phyloP scores from a whole-genome alignment of 2,797 vertebrate genomes.

The Pteropus rufus region DNA sequence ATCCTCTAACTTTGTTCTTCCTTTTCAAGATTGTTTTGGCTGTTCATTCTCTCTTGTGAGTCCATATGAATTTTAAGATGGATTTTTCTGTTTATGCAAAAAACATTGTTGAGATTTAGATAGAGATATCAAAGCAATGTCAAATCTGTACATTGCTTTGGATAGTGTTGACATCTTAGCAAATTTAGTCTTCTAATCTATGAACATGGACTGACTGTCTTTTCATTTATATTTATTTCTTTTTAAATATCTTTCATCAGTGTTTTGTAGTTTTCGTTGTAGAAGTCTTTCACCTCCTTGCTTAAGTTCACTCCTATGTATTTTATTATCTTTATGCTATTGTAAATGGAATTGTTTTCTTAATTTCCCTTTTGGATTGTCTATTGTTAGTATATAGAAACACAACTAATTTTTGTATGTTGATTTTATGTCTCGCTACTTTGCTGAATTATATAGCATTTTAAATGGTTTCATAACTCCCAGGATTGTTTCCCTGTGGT shows the following conservation, averaged over 20 bases:
- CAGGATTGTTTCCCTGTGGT: conserved; percentile 41
- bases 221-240: not conserved
- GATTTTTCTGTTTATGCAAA: not conserved
- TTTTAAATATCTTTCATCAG: not conserved
- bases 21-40: not conserved
- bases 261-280: not conserved
- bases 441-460: not conserved
- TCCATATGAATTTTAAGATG: not conserved
- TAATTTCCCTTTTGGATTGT: not conserved
- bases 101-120: not conserved
- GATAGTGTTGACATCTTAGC: not conserved
- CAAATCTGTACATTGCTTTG: not conserved
- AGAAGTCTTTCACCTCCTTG: not conserved
- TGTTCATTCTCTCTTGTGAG: not conserved
- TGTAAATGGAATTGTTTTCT: not conserved
- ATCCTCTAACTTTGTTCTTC: not conserved
- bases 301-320: not conserved
- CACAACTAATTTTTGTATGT: not conserved
- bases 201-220: not conserved
- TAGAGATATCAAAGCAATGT: not conserved
- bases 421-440: not conserved
- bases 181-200: not conserved
- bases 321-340: not conserved
- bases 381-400: not conserved
- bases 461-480: not conserved